These are phyloP conservation scores for Oreochromis grahami DNA, from an alignment of 2,797 vertebrate genomes.

Conservation along the genomic window DNA sequence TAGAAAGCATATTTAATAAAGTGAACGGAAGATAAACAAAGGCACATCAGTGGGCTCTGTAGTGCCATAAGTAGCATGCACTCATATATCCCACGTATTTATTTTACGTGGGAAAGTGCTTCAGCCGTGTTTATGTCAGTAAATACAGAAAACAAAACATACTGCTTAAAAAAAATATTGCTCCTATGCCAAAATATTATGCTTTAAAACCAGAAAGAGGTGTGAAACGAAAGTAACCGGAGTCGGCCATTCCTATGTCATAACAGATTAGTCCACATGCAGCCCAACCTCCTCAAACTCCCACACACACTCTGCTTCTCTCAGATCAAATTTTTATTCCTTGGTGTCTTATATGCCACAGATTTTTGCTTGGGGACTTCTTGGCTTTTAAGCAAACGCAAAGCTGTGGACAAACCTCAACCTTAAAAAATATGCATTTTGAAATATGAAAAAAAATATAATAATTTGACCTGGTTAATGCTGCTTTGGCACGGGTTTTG, in stretches of 20 bases:
- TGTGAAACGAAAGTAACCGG: slow-evolving; percentile 31
- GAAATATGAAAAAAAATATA: not conserved
- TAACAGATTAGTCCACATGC: slow-evolving; percentile 47
- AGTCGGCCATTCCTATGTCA: slow-evolving; percentile 32
- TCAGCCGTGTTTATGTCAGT: not conserved
- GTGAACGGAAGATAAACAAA: not conserved
- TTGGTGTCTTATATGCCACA: slow-evolving; percentile 5
- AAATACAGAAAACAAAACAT: not conserved
- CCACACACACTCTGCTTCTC: slow-evolving; percentile 41
- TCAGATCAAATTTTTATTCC: slow-evolving; percentile 35
- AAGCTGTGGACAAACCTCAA: not conserved
- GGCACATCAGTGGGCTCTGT: not conserved
- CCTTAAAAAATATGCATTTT: not conserved
- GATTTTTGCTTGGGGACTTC: slow-evolving; percentile 16
- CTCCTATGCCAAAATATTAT: slow-evolving; percentile 8
- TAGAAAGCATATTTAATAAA: not conserved
- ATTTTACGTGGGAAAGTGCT: not conserved
- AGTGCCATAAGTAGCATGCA: not conserved
- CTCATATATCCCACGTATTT: not conserved
- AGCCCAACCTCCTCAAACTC: slow-evolving; percentile 40
- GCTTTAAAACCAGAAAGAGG: slow-evolving; percentile 11
- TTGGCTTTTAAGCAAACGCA: slow-evolving; percentile 18
- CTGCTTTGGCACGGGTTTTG: not conserved
- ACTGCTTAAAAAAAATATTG: not conserved
- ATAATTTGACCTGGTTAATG: not conserved